A percentile compares a stretch with the other conserved stretches of the same genome.
phyloP scores from a whole-genome alignment of 2,888 invertebrate species.

The Cataglyphis cursor region DNA sequence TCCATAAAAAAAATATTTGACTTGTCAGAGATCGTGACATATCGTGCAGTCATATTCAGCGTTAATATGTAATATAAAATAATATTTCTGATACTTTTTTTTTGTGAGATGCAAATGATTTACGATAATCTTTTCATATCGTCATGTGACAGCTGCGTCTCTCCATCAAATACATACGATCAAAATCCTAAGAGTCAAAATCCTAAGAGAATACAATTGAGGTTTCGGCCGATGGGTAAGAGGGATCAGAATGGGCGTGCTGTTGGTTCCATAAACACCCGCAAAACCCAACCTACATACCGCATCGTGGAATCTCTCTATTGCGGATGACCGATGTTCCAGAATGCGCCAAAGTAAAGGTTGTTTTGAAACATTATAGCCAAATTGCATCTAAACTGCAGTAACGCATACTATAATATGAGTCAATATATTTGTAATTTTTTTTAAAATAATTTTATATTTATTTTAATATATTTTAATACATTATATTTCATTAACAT shows the following conservation, averaged over 20 bases:
- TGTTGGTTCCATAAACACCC: constrained; percentile 82
- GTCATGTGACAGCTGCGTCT: constrained; percentile 51
- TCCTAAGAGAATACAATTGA: constrained; percentile 77
- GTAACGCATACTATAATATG: not conserved
- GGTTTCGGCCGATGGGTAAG: constrained; percentile 69
- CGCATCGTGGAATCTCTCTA: constrained; percentile 70
- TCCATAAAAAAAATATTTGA: too few relatives aligned
- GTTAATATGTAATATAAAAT: not conserved
- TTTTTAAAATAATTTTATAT: not conserved
- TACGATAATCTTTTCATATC: constrained; percentile 6
- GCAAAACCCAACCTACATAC: constrained; percentile 76
- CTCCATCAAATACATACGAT: not conserved
- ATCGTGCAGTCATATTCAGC: not conserved
- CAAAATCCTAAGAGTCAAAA: constrained; percentile 45
- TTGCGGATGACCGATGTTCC: constrained; percentile 74
- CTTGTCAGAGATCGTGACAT: not conserved
- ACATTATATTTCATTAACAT: not conserved
- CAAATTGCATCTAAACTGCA: constrained; percentile 16
- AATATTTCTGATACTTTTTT: not conserved
- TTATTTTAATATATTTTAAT: not conserved
- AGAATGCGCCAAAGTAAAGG: constrained; percentile 66
- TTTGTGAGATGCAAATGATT: not conserved
- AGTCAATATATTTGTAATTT: not conserved
- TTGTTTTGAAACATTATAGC: constrained; percentile 2
- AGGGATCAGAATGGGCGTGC: constrained; percentile 77